These are phyloP conservation scores for Ips nitidus DNA, from an alignment of 1,140 invertebrate species.

Conservation along the genomic window DNA sequence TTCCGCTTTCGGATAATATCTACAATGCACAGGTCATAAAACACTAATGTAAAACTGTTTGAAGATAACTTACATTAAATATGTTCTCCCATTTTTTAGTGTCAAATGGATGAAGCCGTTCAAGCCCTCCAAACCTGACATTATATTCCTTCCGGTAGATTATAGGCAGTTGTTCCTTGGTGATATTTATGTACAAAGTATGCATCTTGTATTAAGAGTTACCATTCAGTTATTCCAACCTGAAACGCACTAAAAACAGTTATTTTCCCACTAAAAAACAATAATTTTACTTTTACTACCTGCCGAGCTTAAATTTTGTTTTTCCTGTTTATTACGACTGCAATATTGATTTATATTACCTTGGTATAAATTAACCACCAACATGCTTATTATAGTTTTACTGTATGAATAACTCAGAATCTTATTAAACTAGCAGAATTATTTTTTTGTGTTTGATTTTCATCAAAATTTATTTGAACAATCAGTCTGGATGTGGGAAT, in stretches of 20 bases:
- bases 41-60: neutral
- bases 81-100: constrained; percentile 82
- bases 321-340: too few relatives aligned
- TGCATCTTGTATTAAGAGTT: constrained; percentile 11
- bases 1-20: constrained; percentile 59
- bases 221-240: neutral
- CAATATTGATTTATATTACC: too few relatives aligned
- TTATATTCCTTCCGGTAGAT: constrained; percentile 79
- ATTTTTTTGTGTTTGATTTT: too few relatives aligned
- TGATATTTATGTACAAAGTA: constrained; percentile 46
- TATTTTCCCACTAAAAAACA: neutral
- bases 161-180: constrained; percentile 64
- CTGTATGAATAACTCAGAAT: neutral
- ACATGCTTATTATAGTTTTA: neutral
- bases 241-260: neutral
- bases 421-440: too few relatives aligned
- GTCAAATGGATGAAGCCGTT: constrained; percentile 88
- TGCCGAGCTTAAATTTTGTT: too few relatives aligned
- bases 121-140: constrained; percentile 76
- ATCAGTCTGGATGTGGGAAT: too few relatives aligned
- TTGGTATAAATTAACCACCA: too few relatives aligned
- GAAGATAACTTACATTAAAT: constrained; percentile 40
- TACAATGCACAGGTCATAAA: constrained; percentile 49
- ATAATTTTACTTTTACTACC: too few relatives aligned
- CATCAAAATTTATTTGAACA: too few relatives aligned